These are phyloP conservation scores for Vimba vimba DNA, from an alignment of 2,113 vertebrate species.

Conservation along the genomic window DNA sequence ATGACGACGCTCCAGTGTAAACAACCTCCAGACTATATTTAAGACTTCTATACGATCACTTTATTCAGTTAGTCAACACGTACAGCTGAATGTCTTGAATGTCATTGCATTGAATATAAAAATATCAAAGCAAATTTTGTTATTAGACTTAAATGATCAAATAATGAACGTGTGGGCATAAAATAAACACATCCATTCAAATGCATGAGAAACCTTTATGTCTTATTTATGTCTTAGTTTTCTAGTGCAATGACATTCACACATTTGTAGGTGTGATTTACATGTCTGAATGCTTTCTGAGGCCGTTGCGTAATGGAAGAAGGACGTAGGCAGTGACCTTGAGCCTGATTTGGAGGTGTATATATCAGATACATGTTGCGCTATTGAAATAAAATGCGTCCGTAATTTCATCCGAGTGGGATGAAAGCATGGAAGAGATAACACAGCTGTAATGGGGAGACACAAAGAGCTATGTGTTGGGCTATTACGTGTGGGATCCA, in stretches of 20 bases:
- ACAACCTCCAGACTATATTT: slow-evolving; percentile 29
- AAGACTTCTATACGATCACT: neutral
- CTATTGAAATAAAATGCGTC: neutral
- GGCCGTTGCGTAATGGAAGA: neutral
- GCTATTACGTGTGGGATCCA: neutral
- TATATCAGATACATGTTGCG: neutral
- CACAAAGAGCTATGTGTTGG: slow-evolving; percentile 26
- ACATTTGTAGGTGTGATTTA: neutral
- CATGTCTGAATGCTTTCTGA: neutral
- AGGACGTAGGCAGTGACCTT: slow-evolving; percentile 12
- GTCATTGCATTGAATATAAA: neutral
- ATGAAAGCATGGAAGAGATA: slow-evolving; percentile 24
- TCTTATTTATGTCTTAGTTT: neutral
- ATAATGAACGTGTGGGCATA: neutral
- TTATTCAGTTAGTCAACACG: neutral
- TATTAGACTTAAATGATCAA: neutral
- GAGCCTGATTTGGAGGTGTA: neutral
- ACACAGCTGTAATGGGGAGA: neutral
- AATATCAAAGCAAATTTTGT: neutral
- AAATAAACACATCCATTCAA: neutral
- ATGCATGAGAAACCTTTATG: neutral
- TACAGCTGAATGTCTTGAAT: neutral
- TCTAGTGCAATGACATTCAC: neutral
- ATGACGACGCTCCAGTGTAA: neutral
- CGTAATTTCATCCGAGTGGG: slow-evolving; percentile 1